A percentile compares a stretch with the other conserved stretches of the same genome.
Conservation (phyloP, 2,888 invertebrate genomes). For the Stenolophus ochropezus region DNA sequence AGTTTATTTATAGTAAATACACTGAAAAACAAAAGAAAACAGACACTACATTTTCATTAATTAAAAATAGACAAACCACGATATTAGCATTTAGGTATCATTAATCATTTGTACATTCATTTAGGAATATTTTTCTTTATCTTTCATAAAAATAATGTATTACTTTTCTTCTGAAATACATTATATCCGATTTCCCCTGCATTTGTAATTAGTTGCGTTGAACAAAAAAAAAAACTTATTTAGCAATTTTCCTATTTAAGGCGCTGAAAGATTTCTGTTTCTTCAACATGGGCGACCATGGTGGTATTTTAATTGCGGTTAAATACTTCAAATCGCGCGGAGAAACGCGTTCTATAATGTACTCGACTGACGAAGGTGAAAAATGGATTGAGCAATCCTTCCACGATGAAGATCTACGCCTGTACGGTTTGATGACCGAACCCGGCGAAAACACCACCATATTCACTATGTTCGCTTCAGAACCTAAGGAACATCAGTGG, state of each 20-base stretch:
- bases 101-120: too few relatives aligned
- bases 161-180: too few relatives aligned
- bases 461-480: slow-evolving; percentile 93
- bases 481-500: slow-evolving; percentile 87
- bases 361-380: slow-evolving; percentile 91
- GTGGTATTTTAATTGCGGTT: slow-evolving; percentile 90
- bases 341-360: slow-evolving; percentile 86
- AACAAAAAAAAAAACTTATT: too few relatives aligned
- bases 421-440: slow-evolving; percentile 95
- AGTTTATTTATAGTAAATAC: too few relatives aligned
- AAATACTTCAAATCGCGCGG: slow-evolving; percentile 85
- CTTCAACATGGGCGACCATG: slow-evolving; percentile 94
- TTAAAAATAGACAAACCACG: too few relatives aligned
- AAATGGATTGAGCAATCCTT: slow-evolving; percentile 85
- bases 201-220: too few relatives aligned
- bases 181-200: too few relatives aligned
- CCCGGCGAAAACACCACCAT: slow-evolving; percentile 95
- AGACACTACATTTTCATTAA: too few relatives aligned
- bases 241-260: slow-evolving; percentile 66
- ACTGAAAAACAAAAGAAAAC: too few relatives aligned
- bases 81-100: too few relatives aligned
- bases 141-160: too few relatives aligned
- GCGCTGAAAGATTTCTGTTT: slow-evolving; percentile 86
- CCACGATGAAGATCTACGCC: slow-evolving; percentile 82
- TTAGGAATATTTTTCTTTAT: too few relatives aligned